phyloP scores from a whole-genome alignment of 2,113 vertebrate species.

The Chaetura pelagica region DNA sequence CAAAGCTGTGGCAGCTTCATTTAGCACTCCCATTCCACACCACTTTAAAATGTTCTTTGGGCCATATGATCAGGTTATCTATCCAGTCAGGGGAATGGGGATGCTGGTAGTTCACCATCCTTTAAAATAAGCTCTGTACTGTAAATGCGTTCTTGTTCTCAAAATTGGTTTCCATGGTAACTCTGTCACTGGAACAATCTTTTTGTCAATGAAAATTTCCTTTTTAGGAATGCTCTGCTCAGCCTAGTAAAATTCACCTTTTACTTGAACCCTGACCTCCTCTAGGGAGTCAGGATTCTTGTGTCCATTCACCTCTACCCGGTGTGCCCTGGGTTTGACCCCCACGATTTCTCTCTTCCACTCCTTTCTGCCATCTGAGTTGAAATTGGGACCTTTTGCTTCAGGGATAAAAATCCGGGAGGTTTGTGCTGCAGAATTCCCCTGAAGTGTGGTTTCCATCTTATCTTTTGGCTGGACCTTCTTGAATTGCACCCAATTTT shows the following conservation, averaged over 20 bases:
- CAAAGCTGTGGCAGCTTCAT: neutral
- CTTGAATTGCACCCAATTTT: neutral
- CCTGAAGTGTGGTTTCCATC: neutral
- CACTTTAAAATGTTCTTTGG: neutral
- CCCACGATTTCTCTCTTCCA: neutral
- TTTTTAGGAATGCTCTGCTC: conserved; percentile 4
- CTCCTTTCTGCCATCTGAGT: neutral
- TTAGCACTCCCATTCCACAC: neutral
- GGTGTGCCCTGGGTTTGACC: neutral
- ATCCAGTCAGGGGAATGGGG: neutral
- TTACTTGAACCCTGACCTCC: neutral
- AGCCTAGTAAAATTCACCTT: neutral
- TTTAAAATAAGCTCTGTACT: conserved; percentile 22
- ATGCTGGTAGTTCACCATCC: neutral
- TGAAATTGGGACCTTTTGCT: neutral
- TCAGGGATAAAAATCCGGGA: neutral
- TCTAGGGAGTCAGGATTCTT: neutral
- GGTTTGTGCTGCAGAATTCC: neutral
- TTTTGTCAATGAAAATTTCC: conserved; percentile 22
- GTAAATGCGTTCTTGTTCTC: conserved; percentile 5
- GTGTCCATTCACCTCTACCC: neutral
- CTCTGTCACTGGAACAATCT: neutral
- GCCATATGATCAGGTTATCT: neutral
- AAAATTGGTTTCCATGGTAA: conserved; percentile 44
- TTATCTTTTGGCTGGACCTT: neutral